A percentile compares a stretch with the other conserved stretches of the same genome.
Evolutionary conservation across 2,888 invertebrate genomes (phyloP).

Genomic region (Lissocephala sabroskyi): DNA sequence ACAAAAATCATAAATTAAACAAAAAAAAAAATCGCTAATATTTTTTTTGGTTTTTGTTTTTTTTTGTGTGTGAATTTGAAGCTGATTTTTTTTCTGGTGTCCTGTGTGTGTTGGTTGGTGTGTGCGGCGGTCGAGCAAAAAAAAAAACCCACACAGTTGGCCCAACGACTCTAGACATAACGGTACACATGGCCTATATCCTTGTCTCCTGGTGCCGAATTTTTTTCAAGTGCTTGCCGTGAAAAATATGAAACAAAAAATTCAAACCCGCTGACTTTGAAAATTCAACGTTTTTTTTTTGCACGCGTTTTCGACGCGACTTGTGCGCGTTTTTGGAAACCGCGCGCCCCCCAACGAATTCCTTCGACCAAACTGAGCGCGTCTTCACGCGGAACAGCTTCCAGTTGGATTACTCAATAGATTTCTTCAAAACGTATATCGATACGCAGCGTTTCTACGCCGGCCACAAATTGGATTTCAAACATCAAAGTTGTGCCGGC

Average conservation of each 20-base stretch:
- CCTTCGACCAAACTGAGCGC: constrained; percentile 16
- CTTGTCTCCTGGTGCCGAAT: neutral
- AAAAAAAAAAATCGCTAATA: too few species aligned
- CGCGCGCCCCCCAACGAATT: neutral
- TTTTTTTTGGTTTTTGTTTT: neutral
- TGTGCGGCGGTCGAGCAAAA: neutral
- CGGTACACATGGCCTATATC: constrained; percentile 12
- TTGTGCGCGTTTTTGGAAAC: neutral
- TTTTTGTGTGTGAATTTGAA: neutral
- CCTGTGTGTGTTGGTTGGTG: too few species aligned
- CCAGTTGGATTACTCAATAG: constrained; percentile 68
- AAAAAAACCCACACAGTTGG: constrained; percentile 1
- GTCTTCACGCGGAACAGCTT: constrained; percentile 47
- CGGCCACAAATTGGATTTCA: constrained; percentile 89
- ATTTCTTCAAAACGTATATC: constrained; percentile 72
- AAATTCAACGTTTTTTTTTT: neutral
- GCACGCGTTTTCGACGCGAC: neutral
- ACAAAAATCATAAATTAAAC: neutral
- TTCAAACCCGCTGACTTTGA: too few species aligned
- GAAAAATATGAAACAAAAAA: too few species aligned
- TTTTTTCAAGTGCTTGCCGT: neutral
- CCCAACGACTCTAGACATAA: constrained; percentile 23
- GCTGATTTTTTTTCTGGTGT: too few species aligned
- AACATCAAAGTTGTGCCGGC: constrained; percentile 83
- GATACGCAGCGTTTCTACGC: constrained; percentile 73